Evolutionary conservation across 2,113 vertebrate species (phyloP).

Genomic region (Psilopsiagon aurifrons): DNA sequence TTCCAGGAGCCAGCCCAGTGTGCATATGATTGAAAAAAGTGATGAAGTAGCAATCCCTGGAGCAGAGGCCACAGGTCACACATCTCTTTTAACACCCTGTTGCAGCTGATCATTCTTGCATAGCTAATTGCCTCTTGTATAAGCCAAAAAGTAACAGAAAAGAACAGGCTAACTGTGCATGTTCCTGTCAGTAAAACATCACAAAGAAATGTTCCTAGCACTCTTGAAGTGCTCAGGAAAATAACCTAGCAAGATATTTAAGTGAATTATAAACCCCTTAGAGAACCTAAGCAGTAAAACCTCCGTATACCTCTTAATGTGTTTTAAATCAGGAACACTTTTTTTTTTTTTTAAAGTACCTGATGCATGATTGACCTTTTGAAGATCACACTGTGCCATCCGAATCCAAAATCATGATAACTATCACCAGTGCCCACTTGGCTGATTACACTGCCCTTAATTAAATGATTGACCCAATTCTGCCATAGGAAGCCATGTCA

Average conservation of each 20-base stretch:
- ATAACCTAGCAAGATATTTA: neutral
- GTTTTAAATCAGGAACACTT: neutral
- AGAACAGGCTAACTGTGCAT: neutral
- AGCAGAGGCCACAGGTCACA: constrained; percentile 19
- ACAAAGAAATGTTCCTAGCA: neutral
- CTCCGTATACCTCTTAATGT: neutral
- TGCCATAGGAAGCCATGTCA: neutral
- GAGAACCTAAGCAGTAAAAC: neutral
- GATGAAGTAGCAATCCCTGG: neutral
- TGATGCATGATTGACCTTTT: neutral
- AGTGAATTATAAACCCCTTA: neutral
- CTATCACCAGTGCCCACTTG: rapidly evolving
- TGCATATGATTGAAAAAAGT: neutral
- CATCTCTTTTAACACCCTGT: neutral
- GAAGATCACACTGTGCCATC: neutral
- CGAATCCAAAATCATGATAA: rapidly evolving
- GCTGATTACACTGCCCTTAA: neutral
- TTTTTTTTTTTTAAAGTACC: neutral
- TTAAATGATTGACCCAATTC: neutral
- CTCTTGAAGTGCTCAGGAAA: constrained; percentile 24
- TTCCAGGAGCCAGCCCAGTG: neutral
- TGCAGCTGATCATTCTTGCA: constrained; percentile 14
- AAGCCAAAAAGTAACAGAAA: constrained; percentile 25
- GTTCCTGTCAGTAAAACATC: neutral
- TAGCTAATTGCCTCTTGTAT: neutral